These are phyloP conservation scores for Lysiphlebus fabarum DNA, from an alignment of 1,140 invertebrate genomes.

Conservation along the genomic window DNA sequence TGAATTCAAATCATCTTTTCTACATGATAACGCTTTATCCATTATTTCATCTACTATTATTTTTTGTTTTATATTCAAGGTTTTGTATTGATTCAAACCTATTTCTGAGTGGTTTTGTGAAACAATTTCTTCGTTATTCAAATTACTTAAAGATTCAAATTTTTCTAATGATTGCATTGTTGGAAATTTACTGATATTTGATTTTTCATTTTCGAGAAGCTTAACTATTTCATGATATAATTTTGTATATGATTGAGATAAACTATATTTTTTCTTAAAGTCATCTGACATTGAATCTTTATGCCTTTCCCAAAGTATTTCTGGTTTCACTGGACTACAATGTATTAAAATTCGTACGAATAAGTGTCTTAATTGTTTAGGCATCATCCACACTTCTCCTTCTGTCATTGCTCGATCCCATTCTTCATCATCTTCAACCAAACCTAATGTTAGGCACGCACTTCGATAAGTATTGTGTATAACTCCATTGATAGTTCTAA, in stretches of 20 bases:
- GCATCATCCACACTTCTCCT: slow-evolving; percentile 23
- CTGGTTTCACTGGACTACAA: slow-evolving; percentile 18
- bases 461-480: slow-evolving; percentile 32
- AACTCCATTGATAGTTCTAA: slow-evolving; percentile 19
- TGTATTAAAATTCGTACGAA: slow-evolving; percentile 17
- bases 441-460: slow-evolving; percentile 17
- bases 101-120: slow-evolving; percentile 6
- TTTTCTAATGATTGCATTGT: slow-evolving; percentile 4
- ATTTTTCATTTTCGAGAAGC: slow-evolving; percentile 13
- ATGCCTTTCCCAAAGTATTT: slow-evolving; percentile 13
- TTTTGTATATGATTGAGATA: slow-evolving; percentile 7
- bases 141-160: neutral
- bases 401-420: slow-evolving; percentile 21
- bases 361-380: slow-evolving; percentile 13
- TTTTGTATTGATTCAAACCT: slow-evolving; percentile 14
- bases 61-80: slow-evolving; percentile 17
- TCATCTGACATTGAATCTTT: slow-evolving; percentile 20
- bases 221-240: slow-evolving; percentile 14
- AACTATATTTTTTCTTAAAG: neutral
- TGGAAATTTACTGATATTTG: slow-evolving; percentile 4
- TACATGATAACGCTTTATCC: neutral
- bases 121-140: slow-evolving; percentile 1
- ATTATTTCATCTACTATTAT: slow-evolving; percentile 11
- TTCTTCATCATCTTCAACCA: slow-evolving; percentile 22
- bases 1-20: neutral